Evolutionary conservation across 2,797 vertebrate species (phyloP), one percentile per base, ranked within the genome.

Genomic region (Brotula barbata): DNA sequence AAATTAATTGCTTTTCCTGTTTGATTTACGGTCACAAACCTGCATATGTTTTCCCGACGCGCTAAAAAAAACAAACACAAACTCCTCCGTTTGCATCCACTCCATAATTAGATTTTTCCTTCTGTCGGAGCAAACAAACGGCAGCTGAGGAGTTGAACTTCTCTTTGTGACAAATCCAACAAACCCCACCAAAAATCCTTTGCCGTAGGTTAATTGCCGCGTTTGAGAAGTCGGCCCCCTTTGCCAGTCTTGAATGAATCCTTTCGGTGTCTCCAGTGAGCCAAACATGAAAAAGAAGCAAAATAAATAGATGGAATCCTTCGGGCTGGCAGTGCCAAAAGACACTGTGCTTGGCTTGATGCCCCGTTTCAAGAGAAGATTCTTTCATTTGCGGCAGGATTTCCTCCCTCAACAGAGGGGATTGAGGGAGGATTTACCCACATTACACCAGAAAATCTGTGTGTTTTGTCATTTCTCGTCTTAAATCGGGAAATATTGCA

Each of bases 231-330:
- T 54, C 46, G 13, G 63, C 71, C 70, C 71, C 66, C 71, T 85
- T 77, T 68, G 52, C 58, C 13, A 0, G 42, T 59, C 57, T 72
- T 76, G 64, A 84, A 73, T 64, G 59, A 73, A 84, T 77, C 59
- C 57, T 64, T 69, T 65, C 62, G 68, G 78, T 77, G 67, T 84
- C 73, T 83, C 75, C 56, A 39, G 58, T 73, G 71, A 73, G 71
- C 65, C 55, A 79, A 83, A 82, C 66, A 28, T 4, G 8, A 56
- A 82, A 75, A 86, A 63, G 55, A 71, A 68, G 61, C 50, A 56
- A 83, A 86, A 83, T 63, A 78, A 80, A 84, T 59, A 81, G 58
- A 61, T 74, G 19, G 66, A 81, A 82, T 87, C 81, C 77, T 81
- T 50, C 36, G 76, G 72, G 74, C 72, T 74, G 70, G 53, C 44